Evolutionary conservation across 1,140 invertebrate species (phyloP), one percentile per base, ranked within the genome.

Genomic region (Eciton burchellii): DNA sequence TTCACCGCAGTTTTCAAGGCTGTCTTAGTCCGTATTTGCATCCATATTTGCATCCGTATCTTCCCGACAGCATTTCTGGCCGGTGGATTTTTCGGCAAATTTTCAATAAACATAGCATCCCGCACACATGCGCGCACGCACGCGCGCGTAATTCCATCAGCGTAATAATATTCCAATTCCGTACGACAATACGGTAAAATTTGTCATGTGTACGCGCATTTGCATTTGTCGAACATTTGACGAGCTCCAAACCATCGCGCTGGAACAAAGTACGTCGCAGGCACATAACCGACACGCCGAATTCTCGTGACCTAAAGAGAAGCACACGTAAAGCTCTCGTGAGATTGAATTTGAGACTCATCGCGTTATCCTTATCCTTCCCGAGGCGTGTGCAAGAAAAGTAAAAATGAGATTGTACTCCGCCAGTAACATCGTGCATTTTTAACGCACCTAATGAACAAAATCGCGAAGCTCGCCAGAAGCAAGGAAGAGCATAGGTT

Each of bases 181-280:
- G 26, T 43, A 26, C 65, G 59, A 63, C 72, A 76, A 21, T 63
- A 66, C 60, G 19, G 60, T 65, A 76, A 65, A 65, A 76, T 76
- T 65, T 29, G 8, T 54, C 59, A 45, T 45, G 49, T 49, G 59
- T 49, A 43, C 35, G n/a, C 52, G 70, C 68, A 79, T 81, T 77
- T 79, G 63, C 74, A 79, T 79, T 70, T 63, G 74, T 35, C 52
- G 74, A 70, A 68, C 70, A 79, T 45, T 49, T 21, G 74, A 70
- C 74, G 56, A 79, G 56, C 63, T 70, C 74, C 63, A 68, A 79
- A 79, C 70, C 74, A 79, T 63, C 63, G 21, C 65, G 63, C 47
- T 21, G 35, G 24, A 56, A 70, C 56, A 70, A 79, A 79, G 63
- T 62, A 66, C 70, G 43, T 41, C 26, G 43, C 6, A 35, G 62